phyloP scores from a whole-genome alignment of 1,140 invertebrate species.

The Trichonephila clavipes region DNA sequence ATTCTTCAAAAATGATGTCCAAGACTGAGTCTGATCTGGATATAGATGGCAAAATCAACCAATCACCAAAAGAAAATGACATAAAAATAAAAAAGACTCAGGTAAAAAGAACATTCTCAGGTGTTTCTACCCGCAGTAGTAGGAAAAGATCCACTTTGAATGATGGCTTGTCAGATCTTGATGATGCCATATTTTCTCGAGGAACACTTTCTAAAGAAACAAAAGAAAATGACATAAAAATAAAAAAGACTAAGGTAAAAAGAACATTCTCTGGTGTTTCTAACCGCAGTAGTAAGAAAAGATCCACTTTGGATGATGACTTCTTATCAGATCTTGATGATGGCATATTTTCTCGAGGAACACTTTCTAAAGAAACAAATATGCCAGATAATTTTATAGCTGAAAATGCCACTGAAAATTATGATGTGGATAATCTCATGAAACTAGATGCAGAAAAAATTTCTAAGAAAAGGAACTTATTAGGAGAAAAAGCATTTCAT shows the following conservation, averaged over 20 bases:
- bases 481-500: not conserved
- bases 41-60: not conserved
- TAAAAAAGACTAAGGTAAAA: not conserved
- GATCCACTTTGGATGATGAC: not conserved
- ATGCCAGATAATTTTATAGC: not conserved
- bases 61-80: not conserved
- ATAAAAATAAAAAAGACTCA: not conserved
- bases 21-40: not conserved
- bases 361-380: not conserved
- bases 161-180: not conserved
- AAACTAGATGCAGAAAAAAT: not conserved
- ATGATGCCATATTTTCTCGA: not conserved
- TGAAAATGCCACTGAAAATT: not conserved
- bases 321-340: not conserved
- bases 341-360: not conserved
- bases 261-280: slow-evolving; percentile 4
- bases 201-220: too few relatives aligned
- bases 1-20: not conserved
- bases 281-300: slow-evolving; percentile 12
- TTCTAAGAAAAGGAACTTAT: not conserved
- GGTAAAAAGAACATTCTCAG: slow-evolving; percentile 3
- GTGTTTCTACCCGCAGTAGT: slow-evolving; percentile 11
- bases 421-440: not conserved
- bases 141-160: not conserved
- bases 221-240: not conserved